phyloP scores from a whole-genome alignment of 2,888 invertebrate genomes.

The Erebia palarica region DNA sequence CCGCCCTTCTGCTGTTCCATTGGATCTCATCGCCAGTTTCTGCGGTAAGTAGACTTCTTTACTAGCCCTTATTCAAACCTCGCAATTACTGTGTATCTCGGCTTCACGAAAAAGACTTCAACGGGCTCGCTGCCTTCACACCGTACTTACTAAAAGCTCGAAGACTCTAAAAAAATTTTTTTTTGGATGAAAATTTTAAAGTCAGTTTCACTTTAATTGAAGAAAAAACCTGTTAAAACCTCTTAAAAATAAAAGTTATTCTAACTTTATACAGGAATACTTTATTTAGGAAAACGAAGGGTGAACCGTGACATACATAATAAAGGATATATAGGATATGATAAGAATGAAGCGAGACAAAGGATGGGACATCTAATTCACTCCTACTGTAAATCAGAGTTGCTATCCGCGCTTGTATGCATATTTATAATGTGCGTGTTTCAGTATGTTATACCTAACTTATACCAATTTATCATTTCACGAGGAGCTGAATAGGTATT shows the following conservation, averaged over 20 bases:
- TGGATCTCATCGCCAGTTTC: conserved; percentile 56
- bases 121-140: conserved; percentile 43
- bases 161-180: background rate
- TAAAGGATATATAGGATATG: background rate
- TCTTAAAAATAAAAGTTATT: background rate
- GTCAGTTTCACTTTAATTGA: background rate
- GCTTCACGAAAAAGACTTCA: conserved; percentile 52
- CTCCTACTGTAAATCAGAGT: too few species aligned
- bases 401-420: too few species aligned
- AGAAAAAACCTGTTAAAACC: background rate
- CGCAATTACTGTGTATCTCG: background rate
- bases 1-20: conserved; percentile 62
- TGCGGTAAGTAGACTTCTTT: conserved; percentile 64
- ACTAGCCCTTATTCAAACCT: background rate
- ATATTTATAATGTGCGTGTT: too few species aligned
- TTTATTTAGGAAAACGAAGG: background rate
- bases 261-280: background rate
- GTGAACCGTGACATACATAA: background rate
- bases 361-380: background rate
- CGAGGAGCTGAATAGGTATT: too few species aligned
- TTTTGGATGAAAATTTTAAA: background rate
- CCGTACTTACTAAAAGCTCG: background rate
- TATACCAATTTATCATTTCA: too few species aligned
- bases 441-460: too few species aligned
- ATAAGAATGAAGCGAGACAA: conserved; percentile 2